Evolutionary conservation across 2,797 vertebrate species (phyloP).

Genomic region (Mormyrus hasselquistii): DNA sequence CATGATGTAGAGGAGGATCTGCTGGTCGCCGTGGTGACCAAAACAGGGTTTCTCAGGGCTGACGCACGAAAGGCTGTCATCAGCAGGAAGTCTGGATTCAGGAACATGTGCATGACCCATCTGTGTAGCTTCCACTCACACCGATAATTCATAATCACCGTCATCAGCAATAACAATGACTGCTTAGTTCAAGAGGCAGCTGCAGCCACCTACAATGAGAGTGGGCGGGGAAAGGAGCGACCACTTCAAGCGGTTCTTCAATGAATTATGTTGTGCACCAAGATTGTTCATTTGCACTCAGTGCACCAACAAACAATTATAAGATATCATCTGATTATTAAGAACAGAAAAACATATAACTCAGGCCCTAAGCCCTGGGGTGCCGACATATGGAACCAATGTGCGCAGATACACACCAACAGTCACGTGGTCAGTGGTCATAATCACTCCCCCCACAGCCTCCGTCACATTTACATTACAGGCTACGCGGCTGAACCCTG

Average conservation of each 20-base stretch:
- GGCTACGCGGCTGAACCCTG: background rate
- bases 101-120: background rate
- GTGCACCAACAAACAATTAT: background rate
- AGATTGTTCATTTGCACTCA: background rate
- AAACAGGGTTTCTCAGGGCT: background rate
- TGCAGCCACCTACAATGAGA: background rate
- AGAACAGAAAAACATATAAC: background rate
- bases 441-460: conserved; percentile 13
- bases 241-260: background rate
- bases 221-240: background rate
- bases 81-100: background rate
- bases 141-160: background rate
- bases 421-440: conserved; percentile 26
- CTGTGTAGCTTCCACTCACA: background rate
- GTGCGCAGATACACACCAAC: background rate
- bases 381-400: background rate
- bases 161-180: background rate
- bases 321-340: conserved; percentile 4
- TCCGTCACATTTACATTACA: conserved; percentile 23
- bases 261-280: background rate
- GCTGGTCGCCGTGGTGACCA: background rate
- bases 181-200: background rate
- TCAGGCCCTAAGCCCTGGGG: background rate
- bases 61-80: background rate
- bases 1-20: background rate